Evolutionary conservation across 2,797 vertebrate species (phyloP).

Genomic region (Otolemur crassicaudatus): DNA sequence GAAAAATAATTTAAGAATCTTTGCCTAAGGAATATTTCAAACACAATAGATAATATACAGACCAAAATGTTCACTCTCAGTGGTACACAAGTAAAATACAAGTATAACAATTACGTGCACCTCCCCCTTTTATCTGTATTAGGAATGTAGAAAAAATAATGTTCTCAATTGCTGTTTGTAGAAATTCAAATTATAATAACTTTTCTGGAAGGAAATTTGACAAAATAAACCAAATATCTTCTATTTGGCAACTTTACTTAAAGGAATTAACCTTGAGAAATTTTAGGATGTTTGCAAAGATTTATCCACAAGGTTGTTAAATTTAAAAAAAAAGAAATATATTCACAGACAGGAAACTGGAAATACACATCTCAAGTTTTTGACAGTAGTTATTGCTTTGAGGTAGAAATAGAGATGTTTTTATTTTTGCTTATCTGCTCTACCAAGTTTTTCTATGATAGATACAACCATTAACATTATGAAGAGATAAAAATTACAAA

Average conservation of each 20-base stretch:
- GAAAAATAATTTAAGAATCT: background rate
- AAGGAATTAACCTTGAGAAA: constrained; percentile 15
- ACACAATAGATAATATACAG: background rate
- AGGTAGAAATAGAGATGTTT: background rate
- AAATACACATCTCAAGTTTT: background rate
- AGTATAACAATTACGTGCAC: background rate
- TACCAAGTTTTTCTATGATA: constrained; percentile 21
- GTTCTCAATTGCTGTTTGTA: background rate
- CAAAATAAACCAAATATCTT: background rate
- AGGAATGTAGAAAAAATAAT: background rate
- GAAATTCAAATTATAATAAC: background rate
- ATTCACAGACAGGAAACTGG: background rate
- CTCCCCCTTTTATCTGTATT: background rate
- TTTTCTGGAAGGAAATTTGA: constrained; percentile 21
- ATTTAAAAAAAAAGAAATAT: background rate
- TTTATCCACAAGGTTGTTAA: background rate
- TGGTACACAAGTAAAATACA: background rate
- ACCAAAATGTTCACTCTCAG: background rate
- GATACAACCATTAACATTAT: background rate
- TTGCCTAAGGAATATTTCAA: background rate
- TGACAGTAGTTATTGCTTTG: background rate
- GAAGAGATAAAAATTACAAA: constrained; percentile 2
- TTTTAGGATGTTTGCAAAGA: constrained; percentile 37
- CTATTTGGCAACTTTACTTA: constrained; percentile 20
- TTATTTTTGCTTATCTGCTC: background rate